These are phyloP conservation scores for Chionomys nivalis DNA, from an alignment of 2,113 vertebrate genomes.

Conservation along the genomic window DNA sequence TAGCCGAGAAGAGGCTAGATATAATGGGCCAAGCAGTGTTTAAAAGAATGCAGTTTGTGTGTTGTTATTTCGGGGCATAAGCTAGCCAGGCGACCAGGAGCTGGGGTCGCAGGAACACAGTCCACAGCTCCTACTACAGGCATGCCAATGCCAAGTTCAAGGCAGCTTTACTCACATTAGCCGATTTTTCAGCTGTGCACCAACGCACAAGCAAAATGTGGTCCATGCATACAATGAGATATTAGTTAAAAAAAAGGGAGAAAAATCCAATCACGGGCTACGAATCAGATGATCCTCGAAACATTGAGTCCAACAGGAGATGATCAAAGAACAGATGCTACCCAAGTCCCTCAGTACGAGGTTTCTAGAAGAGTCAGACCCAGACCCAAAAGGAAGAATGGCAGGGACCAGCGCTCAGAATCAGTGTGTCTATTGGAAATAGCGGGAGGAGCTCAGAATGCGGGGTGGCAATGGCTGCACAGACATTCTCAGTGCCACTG, in stretches of 20 bases:
- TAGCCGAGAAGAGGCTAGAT: no score
- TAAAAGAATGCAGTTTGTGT: no score
- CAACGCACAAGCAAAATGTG: background rate
- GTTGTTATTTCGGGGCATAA: no score
- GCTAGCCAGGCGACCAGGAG: no score
- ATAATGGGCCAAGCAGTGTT: no score
- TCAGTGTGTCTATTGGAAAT: background rate
- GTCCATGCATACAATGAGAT: background rate
- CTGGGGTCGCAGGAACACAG: no score
- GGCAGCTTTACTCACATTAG: no score
- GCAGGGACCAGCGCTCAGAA: no score
- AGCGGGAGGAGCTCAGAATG: background rate
- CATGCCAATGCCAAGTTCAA: background rate
- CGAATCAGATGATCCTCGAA: background rate
- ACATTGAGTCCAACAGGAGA: background rate
- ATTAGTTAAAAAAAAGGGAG: background rate
- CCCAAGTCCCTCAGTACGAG: background rate
- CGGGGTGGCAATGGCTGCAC: rapidly evolving
- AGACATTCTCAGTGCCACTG: background rate
- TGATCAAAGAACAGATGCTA: background rate
- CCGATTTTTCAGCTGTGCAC: rapidly evolving
- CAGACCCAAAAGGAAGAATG: background rate
- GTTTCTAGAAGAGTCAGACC: background rate
- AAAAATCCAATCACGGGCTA: background rate
- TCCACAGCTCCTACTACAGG: no score